These are phyloP conservation scores for Pandemis cinnamomeana DNA, from an alignment of 2,888 invertebrate genomes.

Conservation along the genomic window DNA sequence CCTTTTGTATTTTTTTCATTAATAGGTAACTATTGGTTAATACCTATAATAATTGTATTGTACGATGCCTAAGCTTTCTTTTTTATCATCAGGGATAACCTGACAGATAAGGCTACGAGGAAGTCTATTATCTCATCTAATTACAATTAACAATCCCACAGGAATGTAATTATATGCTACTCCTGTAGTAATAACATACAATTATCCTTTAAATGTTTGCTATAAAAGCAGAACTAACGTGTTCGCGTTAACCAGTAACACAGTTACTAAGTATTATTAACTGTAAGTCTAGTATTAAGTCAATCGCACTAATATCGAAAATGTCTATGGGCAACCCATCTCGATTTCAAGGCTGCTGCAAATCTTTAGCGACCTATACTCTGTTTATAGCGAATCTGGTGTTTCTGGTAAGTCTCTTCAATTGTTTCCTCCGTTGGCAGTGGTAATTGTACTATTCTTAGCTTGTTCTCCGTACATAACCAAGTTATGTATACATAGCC, in stretches of 20 bases:
- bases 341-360: neutral
- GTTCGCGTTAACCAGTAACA: constrained; percentile 1
- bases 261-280: neutral
- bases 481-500: too few species aligned
- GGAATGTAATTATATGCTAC: neutral
- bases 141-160: constrained; percentile 2
- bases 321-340: neutral
- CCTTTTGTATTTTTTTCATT: too few species aligned
- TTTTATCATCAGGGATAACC: neutral
- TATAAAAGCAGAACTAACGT: neutral
- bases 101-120: neutral
- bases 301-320: neutral
- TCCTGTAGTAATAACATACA: neutral
- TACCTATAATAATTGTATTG: too few species aligned
- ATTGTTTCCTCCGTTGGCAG: neutral
- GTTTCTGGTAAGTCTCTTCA: constrained; percentile 1
- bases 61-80: too few species aligned
- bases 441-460: too few species aligned
- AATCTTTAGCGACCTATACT: neutral
- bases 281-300: constrained; percentile 1
- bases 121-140: neutral
- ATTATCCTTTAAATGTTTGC: neutral
- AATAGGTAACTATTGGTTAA: too few species aligned
- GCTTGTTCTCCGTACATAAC: neutral
- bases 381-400: neutral